Percentiles rank a stretch among this genome's conserved stretches.
Evolutionary conservation across 2,797 vertebrate genomes (phyloP).

Genomic region (Enteromius viviparus): DNA sequence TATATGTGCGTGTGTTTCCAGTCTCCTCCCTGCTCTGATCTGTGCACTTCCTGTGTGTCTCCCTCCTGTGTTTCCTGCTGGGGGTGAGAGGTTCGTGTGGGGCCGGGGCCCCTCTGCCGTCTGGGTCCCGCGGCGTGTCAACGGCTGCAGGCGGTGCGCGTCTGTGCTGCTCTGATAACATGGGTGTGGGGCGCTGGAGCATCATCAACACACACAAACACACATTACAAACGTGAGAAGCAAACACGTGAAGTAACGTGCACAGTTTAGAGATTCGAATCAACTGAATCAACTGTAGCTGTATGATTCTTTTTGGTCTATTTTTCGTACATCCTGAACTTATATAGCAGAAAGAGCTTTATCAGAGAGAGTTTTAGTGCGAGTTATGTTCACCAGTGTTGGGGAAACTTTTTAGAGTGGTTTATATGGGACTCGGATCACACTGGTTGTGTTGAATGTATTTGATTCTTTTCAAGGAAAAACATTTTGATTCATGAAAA

Average conservation of each 20-base stretch:
- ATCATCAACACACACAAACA: constrained; percentile 22
- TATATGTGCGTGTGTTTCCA: constrained; percentile 32
- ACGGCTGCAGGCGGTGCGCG: constrained; percentile 13
- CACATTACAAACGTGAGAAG: not conserved
- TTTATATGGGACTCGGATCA: not conserved
- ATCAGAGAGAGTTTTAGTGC: no score
- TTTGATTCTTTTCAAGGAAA: not conserved
- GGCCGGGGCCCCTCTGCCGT: constrained; percentile 17
- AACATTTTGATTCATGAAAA: not conserved
- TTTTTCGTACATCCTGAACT: not conserved
- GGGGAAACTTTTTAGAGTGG: no score
- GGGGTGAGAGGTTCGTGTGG: constrained; percentile 9
- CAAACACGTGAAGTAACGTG: not conserved
- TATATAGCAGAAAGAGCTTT: no score
- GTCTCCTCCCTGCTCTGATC: constrained; percentile 31
- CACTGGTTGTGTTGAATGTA: not conserved
- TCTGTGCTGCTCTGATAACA: constrained; percentile 54
- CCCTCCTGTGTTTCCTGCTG: constrained; percentile 42
- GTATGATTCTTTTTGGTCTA: not conserved
- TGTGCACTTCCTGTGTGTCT: constrained; percentile 35
- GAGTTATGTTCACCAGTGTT: no score
- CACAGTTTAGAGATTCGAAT: not conserved
- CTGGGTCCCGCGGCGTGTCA: not conserved
- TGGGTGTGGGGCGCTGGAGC: constrained; percentile 50
- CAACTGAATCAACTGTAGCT: not conserved